These are phyloP conservation scores for Lindbergichthys nudifrons DNA, from an alignment of 2,797 vertebrate genomes.

Conservation along the genomic window DNA sequence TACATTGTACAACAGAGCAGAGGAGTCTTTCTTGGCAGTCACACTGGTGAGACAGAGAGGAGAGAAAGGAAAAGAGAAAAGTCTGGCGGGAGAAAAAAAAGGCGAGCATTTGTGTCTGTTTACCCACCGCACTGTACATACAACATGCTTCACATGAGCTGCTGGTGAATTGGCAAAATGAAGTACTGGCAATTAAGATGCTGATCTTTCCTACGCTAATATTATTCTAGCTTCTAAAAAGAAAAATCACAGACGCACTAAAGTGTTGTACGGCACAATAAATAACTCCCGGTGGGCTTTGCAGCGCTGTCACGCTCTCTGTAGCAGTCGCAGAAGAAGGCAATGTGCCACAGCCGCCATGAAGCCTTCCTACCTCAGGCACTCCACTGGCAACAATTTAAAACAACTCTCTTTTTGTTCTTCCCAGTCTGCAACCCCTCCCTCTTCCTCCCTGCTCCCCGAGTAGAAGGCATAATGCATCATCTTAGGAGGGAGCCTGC, in stretches of 20 bases:
- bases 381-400: conserved; percentile 68
- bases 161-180: conserved; percentile 63
- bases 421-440: conserved; percentile 49
- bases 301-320: conserved; percentile 64
- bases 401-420: conserved; percentile 68
- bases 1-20: conserved; percentile 81
- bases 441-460: conserved; percentile 48
- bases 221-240: conserved; percentile 48
- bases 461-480: conserved; percentile 71
- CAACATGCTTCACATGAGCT: conserved; percentile 65
- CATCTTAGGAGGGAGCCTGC: conserved; percentile 63
- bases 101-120: conserved; percentile 63
- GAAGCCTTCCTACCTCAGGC: conserved; percentile 69
- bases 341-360: conserved; percentile 62
- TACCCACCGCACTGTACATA: conserved; percentile 53
- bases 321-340: conserved; percentile 62
- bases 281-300: conserved; percentile 64
- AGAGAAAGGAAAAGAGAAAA: conserved; percentile 31
- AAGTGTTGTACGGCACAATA: conserved; percentile 58
- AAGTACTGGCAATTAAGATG: conserved; percentile 72
- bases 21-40: conserved; percentile 78
- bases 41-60: conserved; percentile 60
- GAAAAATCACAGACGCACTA: conserved; percentile 42
- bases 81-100: conserved; percentile 30
- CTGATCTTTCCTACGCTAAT: conserved; percentile 46